Evolutionary conservation across 2,888 invertebrate genomes (phyloP).

Genomic region (Reticulitermes lucifugus): DNA sequence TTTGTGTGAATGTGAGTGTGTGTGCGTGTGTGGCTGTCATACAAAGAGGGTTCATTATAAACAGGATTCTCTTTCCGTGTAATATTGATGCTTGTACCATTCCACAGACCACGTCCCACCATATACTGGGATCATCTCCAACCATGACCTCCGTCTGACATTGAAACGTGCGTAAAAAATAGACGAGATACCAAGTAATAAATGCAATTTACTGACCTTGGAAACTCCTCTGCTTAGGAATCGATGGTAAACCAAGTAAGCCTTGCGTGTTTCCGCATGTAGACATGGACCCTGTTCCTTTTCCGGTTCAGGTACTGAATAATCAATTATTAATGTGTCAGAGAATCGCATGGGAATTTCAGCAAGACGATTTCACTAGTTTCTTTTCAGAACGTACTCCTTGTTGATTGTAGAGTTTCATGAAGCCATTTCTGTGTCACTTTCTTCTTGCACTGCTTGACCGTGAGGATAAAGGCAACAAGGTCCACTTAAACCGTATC

Average conservation of each 20-base stretch:
- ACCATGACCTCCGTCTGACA: neutral
- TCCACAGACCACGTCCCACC: neutral
- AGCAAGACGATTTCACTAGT: neutral
- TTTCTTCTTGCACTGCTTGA: no score
- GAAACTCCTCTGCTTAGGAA: neutral
- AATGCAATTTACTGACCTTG: neutral
- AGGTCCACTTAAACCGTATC: no score
- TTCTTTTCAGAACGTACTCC: neutral
- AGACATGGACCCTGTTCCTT: neutral
- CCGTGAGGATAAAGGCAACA: no score
- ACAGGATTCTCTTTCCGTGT: neutral
- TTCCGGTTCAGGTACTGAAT: neutral
- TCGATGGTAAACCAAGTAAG: neutral
- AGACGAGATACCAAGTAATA: neutral
- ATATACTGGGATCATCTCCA: neutral
- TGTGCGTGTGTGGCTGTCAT: neutral
- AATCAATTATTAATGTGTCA: neutral
- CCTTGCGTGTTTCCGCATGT: neutral
- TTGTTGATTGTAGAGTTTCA: no score
- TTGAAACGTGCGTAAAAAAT: neutral
- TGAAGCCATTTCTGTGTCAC: no score
- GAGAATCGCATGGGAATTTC: neutral
- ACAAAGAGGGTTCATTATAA: slow-evolving; percentile 10
- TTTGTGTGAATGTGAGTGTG: neutral
- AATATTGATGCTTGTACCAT: slow-evolving; percentile 1